A percentile compares a stretch with the other conserved stretches of the same genome.
Evolutionary conservation across 2,113 vertebrate genomes (phyloP).

Genomic region (Pterocles burchelli): DNA sequence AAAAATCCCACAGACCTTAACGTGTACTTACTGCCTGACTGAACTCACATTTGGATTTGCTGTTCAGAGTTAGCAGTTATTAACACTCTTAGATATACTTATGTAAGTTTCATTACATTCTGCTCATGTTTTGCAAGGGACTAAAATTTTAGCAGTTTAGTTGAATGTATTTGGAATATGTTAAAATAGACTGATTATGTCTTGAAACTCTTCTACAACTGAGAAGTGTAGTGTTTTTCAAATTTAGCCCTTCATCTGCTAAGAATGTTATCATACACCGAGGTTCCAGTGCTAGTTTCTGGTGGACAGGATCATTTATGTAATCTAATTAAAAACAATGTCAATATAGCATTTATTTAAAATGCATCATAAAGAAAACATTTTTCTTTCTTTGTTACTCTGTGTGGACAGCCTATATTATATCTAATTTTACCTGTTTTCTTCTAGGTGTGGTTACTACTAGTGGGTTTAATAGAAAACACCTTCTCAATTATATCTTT

Average conservation of each 20-base stretch:
- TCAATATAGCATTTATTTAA: neutral
- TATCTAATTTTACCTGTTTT: neutral
- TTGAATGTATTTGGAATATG: neutral
- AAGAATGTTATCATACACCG: neutral
- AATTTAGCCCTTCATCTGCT: neutral
- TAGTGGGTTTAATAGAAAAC: neutral
- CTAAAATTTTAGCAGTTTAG: neutral
- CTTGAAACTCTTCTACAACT: neutral
- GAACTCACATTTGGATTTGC: neutral
- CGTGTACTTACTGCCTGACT: neutral
- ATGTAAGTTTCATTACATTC: neutral
- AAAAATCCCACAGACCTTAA: neutral
- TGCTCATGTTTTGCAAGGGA: neutral
- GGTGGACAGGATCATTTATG: neutral
- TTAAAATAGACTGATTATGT: neutral
- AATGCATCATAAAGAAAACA: neutral
- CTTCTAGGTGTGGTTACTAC: neutral
- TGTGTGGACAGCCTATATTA: neutral
- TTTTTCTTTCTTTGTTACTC: neutral
- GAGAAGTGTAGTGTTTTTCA: neutral
- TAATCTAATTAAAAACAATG: neutral
- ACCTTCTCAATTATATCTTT: neutral
- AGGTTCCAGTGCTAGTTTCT: neutral
- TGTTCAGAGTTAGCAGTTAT: neutral
- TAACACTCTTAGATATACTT: neutral